Evolutionary conservation across 2,113 vertebrate genomes (phyloP), one percentile per base, ranked within the genome.

Genomic region (Mesocricetus auratus): DNA sequence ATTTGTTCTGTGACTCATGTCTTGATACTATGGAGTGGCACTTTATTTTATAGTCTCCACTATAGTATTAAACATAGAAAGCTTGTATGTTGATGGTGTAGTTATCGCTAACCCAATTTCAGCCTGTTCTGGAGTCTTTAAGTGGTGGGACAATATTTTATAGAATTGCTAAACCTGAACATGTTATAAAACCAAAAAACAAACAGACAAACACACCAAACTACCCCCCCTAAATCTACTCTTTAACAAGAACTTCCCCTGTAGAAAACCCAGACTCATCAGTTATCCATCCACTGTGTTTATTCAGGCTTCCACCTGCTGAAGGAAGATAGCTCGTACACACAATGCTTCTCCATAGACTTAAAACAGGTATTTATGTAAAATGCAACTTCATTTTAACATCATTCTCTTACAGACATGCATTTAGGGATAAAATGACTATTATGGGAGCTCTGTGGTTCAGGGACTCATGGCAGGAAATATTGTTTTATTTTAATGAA

Each of bases 11-110:
- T 36, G 50, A 78, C 9, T 26, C 39, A 7, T 45, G 50, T 33
- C 68, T 36, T 69, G 7, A 64, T 3, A 68, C 64, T 75, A 11
- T 39, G n/a, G 0, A 10, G 33, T 58, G 17, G 11, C 13, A 50
- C 39, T 78, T 56, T 71, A 87, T 90, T 88, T 29, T 50, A 45
- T 69, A 4, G 0, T 93, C 89, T 92, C 39, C 8, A 86, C 91
- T 91, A 93, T 17, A 5, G 36, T 89, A 91, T 73, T 22, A 91
- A 86, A 82, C 89, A 96, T 45, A 12, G 79, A 68, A 82, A 73
- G 2, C 12, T 26, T 73, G 0, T 78, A 24, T 24, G 5, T 33
- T 71, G 22, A 78, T 17, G 60, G 12, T 21, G 7, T 1, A 31
- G 1, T 86, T 92, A 66, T 60, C 22, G 92, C 6, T 36, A 93